Percentiles rank a stretch among this genome's conserved stretches.
phyloP scores from a whole-genome alignment of 1,140 invertebrate species.

The Diploscapter pachys region DNA sequence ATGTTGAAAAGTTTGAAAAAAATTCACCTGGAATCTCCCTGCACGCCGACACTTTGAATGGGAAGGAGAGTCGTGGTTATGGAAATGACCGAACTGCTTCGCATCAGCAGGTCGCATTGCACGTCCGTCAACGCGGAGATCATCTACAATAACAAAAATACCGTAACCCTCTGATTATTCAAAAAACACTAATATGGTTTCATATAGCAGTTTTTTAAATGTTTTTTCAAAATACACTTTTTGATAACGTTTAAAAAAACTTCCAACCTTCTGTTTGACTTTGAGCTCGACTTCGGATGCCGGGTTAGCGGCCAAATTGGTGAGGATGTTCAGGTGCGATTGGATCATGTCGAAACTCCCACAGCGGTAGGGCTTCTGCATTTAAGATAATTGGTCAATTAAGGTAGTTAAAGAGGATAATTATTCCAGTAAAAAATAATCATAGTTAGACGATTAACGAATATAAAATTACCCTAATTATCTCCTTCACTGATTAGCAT shows the following conservation, averaged over 20 bases:
- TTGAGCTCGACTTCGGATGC: slow-evolving; percentile 1
- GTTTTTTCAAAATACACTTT: too few species aligned
- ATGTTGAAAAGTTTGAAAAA: too few species aligned
- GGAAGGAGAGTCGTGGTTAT: slow-evolving; percentile 78
- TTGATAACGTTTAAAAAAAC: not conserved
- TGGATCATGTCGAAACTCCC: slow-evolving; percentile 91
- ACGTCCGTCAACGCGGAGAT: not conserved
- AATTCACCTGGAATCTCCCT: slow-evolving; percentile 66
- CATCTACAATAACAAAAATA: not conserved
- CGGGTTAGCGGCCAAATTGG: slow-evolving; percentile 44
- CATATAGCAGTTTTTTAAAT: too few species aligned
- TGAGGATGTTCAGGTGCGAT: slow-evolving; percentile 57
- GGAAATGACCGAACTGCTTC: slow-evolving; percentile 46
- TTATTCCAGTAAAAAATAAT: not conserved
- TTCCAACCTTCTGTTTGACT: not conserved
- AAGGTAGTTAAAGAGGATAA: not conserved
- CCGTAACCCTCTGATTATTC: too few species aligned
- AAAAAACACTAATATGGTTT: too few species aligned
- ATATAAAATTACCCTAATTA: too few species aligned
- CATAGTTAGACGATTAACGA: not conserved
- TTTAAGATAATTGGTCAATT: slow-evolving; percentile 51
- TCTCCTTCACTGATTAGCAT: not conserved
- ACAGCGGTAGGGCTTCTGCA: slow-evolving; percentile 90
- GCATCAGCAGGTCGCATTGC: not conserved
- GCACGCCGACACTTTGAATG: slow-evolving; percentile 91